Conservation (phyloP, 2,888 invertebrate genomes). For the Papilio gigon region DNA sequence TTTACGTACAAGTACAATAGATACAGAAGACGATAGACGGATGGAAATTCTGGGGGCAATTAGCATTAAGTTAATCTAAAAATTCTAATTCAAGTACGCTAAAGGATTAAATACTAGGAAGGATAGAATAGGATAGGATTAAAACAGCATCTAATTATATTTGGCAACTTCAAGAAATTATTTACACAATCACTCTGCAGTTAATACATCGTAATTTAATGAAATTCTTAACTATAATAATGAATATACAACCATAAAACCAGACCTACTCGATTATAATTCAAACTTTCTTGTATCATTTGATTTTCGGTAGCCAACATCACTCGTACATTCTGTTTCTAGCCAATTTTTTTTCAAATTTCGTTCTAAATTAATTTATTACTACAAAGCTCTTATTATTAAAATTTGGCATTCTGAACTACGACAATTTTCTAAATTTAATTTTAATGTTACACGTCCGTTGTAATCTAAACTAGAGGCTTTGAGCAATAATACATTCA, state of each 20-base stretch:
- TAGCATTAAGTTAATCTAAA: constrained; percentile 72
- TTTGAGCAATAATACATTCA: constrained; percentile 69
- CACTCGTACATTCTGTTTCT: not conserved
- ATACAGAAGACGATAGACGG: constrained; percentile 81
- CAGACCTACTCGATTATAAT: not conserved
- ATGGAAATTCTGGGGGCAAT: constrained; percentile 83
- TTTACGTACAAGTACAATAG: constrained; percentile 77
- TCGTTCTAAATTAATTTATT: not conserved
- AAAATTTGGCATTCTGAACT: constrained; percentile 31
- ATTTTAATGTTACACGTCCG: not conserved
- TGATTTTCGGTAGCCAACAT: not conserved
- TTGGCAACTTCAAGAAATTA: constrained; percentile 51
- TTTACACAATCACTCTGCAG: constrained; percentile 44
- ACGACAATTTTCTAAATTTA: constrained; percentile 1
- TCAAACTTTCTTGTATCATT: not conserved
- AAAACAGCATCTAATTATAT: constrained; percentile 47
- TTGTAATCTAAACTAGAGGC: constrained; percentile 47
- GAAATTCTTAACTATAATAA: not conserved
- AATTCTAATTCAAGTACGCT: constrained; percentile 54
- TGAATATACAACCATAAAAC: constrained; percentile 2
- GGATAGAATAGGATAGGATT: constrained; percentile 44
- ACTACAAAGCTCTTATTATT: constrained; percentile 27
- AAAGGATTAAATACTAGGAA: constrained; percentile 52
- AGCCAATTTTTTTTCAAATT: not conserved
- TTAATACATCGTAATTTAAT: constrained; percentile 3